Evolutionary conservation across 1,140 invertebrate genomes (phyloP), one percentile per base, ranked within the genome.

Genomic region (Cydia amplana): DNA sequence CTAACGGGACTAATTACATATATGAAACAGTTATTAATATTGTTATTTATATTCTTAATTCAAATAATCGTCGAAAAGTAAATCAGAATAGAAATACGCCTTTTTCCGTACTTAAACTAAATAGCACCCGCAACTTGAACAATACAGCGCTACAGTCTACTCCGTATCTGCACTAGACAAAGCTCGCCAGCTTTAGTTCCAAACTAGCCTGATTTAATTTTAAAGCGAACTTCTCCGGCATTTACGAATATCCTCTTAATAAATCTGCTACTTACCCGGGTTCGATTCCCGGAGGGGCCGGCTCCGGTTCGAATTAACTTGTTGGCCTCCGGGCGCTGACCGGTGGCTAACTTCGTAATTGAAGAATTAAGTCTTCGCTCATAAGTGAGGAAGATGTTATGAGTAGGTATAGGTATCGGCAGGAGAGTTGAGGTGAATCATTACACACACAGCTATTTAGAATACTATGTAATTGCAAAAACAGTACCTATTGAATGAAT

Each of bases 241-340:
- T 87, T 86, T 85, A 86, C 84, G 81, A 86, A 83, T 88, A 86
- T 80, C 83, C 88, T 87, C 83, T 87, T 86, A 90, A 92, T 91
- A 92, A 91, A 91, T 91, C 86, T 87, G 81, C 82, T 82, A 79
- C 82, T 86, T 83, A 85, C 76, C 78, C 79, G 73, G 85, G 85
- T 91, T 90, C 83, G 87, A 89, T 83, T 90, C 88, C 87, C 89
- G 83, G 55, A 77, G 85, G 87, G 77, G 72, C 72, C 49, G 82
- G 77, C 77, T 84, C 81, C 82, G 78, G 77, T 83, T 74, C 83
- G 83, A 80, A 89, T 91, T 88, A 90, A 85, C 83, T 85, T 80
- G 83, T 88, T 88, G 83, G 82, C 84, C 82, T 86, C 78, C 82
- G 55, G 77, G 74, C 70, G 84, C 85, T 90, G 84, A 87, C 87